A percentile compares a stretch with the other conserved stretches of the same genome.
These are phyloP conservation scores for Tromatobia lineatoria DNA, from an alignment of 2,888 invertebrate species.

Conservation along the genomic window DNA sequence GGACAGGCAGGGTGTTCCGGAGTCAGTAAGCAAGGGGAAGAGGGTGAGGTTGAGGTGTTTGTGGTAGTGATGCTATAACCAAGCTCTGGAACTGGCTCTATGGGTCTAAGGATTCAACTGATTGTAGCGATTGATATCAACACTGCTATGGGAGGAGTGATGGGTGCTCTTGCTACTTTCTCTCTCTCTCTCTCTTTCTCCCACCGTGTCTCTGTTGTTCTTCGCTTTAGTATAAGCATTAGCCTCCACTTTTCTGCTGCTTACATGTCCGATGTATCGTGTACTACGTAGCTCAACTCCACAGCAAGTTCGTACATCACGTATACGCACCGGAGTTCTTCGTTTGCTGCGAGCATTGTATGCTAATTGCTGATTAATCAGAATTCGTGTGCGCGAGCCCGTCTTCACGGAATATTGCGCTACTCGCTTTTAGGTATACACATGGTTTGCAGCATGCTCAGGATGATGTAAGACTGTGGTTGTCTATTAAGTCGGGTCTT, in stretches of 20 bases:
- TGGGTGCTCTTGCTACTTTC: slow-evolving; percentile 74
- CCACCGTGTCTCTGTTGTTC: slow-evolving; percentile 71
- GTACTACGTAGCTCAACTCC: slow-evolving; percentile 9
- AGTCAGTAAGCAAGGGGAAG: slow-evolving; percentile 51
- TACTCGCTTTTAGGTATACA: slow-evolving; percentile 43
- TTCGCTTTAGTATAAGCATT: slow-evolving; percentile 37
- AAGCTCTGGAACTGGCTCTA: slow-evolving; percentile 28
- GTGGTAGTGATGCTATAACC: slow-evolving; percentile 44
- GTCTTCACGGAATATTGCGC: slow-evolving; percentile 57
- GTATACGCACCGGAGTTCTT: slow-evolving; percentile 52
- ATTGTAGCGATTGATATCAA: slow-evolving; percentile 83
- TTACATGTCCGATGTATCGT: slow-evolving; percentile 57
- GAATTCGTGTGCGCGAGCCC: slow-evolving; percentile 69
- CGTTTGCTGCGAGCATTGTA: slow-evolving; percentile 74
- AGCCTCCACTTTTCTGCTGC: slow-evolving; percentile 56
- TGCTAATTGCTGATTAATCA: slow-evolving; percentile 77
- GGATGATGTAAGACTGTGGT: slow-evolving; percentile 69
- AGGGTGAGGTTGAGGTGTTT: slow-evolving; percentile 63
- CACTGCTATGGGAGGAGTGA: slow-evolving; percentile 77
- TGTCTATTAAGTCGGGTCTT: slow-evolving; percentile 33
- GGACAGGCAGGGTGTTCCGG: slow-evolving; percentile 26
- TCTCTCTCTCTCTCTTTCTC: slow-evolving; percentile 26
- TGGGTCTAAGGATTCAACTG: slow-evolving; percentile 71
- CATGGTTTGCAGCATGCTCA: slow-evolving; percentile 55
- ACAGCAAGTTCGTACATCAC: slow-evolving; percentile 21